Conservation (phyloP, 2,888 invertebrate genomes). For the Eurois occulta region DNA sequence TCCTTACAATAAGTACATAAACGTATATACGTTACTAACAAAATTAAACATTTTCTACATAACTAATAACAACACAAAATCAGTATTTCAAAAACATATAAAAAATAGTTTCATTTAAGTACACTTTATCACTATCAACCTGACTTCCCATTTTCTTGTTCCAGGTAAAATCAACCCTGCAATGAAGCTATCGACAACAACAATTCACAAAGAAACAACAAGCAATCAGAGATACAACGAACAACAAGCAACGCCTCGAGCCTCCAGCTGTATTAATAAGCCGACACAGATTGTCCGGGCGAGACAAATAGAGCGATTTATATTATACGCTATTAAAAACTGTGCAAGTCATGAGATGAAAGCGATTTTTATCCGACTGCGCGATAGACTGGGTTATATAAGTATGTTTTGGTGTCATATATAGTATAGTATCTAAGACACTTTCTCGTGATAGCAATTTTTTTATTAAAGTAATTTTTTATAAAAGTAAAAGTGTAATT, state of each 20-base stretch:
- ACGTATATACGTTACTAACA: background rate
- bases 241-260: slow-evolving; percentile 38
- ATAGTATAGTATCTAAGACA: background rate
- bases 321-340: slow-evolving; percentile 75
- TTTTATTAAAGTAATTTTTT: slow-evolving; percentile 47
- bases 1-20: background rate
- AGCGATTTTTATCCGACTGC: slow-evolving; percentile 28
- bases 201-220: slow-evolving; percentile 36
- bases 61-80: background rate
- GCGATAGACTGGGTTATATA: background rate
- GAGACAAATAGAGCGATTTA: slow-evolving; percentile 78
- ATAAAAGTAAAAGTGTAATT: slow-evolving; percentile 48
- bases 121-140: background rate
- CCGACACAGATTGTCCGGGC: slow-evolving; percentile 70
- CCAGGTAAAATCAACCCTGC: slow-evolving; percentile 34
- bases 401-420: background rate
- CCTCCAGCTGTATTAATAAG: slow-evolving; percentile 69
- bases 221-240: slow-evolving; percentile 30
- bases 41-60: background rate
- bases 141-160: background rate
- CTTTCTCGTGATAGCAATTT: slow-evolving; percentile 22
- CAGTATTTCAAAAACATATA: background rate
- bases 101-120: background rate
- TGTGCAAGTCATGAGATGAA: slow-evolving; percentile 37
- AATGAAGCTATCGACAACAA: slow-evolving; percentile 33